Evolutionary conservation across 92 coral and sea anemone genomes (phyloP), one percentile per base, ranked within the genome.

Genomic region (Siderastrea siderea): DNA sequence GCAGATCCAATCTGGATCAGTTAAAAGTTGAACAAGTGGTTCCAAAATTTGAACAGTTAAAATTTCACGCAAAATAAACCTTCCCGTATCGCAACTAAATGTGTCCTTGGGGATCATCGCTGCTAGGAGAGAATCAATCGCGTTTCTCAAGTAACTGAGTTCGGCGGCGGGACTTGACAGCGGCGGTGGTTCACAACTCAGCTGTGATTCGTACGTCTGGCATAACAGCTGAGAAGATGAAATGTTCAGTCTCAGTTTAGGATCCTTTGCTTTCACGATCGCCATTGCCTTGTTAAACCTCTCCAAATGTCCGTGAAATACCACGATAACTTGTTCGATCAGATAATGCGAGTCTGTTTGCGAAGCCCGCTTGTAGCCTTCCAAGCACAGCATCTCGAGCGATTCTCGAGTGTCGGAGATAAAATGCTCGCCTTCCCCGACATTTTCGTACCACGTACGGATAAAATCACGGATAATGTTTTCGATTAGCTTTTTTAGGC

Each of bases 61-160:
- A 90, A 95, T 92, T 66, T 97, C 99, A 50, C 98, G 86, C 71
- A 97, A 80, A 88, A 97, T 95, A 79, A 97, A 97, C 69, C 97
- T 80, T n/a, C 99, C 99, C 16, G 94, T 71, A 75, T 95, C 90
- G 63, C 99, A 97, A 48, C 81, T 87, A 63, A 90, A 94, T 8
- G 93, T 90, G 38, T 92, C 90, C 51, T 89, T 62, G 8, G 93
- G 90, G 9, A 89, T 81, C 88, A 97, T 81, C 51, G 90, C 88
- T 12, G 85, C 91, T 2, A 97, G 87, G 7, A 97, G 85, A n/a
- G 95, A 85, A 82, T 97, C 97, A 1, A 92, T 89, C 7, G 94
- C 93, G 66, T 88, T 90, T 80, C 99, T 83, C 26, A 97, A 90
- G 85, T 97, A 97, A 87, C 86, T 91, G 17, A 97, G 87, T 78